Conservation (phyloP, 2,797 vertebrate species). For the Staurois parvus region DNA sequence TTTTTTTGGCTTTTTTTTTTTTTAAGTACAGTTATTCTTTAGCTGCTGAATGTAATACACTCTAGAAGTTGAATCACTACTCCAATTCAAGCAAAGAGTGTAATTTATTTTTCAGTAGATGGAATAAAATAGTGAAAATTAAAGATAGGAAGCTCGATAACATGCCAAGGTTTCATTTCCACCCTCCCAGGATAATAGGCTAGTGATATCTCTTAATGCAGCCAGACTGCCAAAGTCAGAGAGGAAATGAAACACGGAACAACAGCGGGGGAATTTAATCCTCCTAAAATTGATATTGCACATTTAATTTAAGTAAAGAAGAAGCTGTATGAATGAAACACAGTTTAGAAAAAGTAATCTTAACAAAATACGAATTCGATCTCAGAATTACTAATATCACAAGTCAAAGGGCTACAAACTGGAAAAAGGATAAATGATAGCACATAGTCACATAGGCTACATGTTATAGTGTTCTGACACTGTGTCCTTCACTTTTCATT, state of each 20-base stretch:
- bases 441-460: neutral
- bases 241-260: constrained; percentile 42
- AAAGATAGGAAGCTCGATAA: constrained; percentile 45
- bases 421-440: neutral
- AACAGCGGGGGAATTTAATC: constrained; percentile 6
- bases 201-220: constrained; percentile 36
- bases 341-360: neutral
- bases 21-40: neutral
- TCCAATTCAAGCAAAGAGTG: neutral
- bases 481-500: neutral
- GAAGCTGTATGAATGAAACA: neutral
- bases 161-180: constrained; percentile 38
- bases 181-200: constrained; percentile 15
- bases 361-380: neutral
- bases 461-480: neutral
- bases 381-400: neutral
- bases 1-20: neutral
- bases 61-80: neutral
- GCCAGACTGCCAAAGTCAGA: constrained; percentile 11
- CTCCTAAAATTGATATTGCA: constrained; percentile 34
- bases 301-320: constrained; percentile 18
- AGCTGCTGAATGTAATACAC: neutral
- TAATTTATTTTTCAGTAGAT: constrained; percentile 2
- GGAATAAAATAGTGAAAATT: constrained; percentile 21
- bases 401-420: neutral